Conservation (phyloP, 2,888 invertebrate genomes). For the Aphidoletes aphidimyza region DNA sequence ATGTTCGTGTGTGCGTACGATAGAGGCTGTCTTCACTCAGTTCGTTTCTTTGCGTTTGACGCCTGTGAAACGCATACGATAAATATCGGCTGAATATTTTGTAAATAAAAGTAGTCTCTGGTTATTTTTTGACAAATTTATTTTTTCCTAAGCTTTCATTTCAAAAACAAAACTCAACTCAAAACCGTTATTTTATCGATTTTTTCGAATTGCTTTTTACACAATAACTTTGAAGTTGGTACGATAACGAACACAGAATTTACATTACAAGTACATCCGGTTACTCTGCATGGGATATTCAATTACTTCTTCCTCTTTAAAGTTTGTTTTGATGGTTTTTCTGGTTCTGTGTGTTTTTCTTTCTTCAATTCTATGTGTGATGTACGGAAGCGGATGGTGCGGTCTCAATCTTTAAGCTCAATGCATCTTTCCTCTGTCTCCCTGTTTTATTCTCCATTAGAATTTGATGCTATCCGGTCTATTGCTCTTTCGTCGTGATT, state of each 20-base stretch:
- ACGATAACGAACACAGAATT: not conserved
- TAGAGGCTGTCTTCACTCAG: too few relatives aligned
- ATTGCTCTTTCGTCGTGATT: not conserved
- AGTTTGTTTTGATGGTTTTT: not conserved
- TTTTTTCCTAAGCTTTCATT: not conserved
- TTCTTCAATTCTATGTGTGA: not conserved
- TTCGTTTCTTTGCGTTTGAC: too few relatives aligned
- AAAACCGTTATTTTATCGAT: too few relatives aligned
- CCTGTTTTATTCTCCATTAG: not conserved
- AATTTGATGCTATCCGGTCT: not conserved
- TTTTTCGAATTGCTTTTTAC: not conserved
- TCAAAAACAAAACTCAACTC: too few relatives aligned
- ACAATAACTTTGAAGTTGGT: conserved; percentile 2
- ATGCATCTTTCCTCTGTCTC: too few relatives aligned
- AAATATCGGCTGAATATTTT: too few relatives aligned
- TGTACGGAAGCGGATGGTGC: too few relatives aligned
- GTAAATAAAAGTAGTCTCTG: too few relatives aligned
- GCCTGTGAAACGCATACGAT: too few relatives aligned
- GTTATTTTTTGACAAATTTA: not conserved
- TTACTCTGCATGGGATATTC: conserved; percentile 40
- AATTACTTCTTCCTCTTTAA: conserved; percentile 41
- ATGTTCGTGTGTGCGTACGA: too few relatives aligned
- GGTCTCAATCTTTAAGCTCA: not conserved
- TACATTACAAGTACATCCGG: conserved; percentile 39
- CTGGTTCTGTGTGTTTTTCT: not conserved